Conservation (phyloP, 2,113 vertebrate genomes). For the Calyptommatus sinebrachiatus region DNA sequence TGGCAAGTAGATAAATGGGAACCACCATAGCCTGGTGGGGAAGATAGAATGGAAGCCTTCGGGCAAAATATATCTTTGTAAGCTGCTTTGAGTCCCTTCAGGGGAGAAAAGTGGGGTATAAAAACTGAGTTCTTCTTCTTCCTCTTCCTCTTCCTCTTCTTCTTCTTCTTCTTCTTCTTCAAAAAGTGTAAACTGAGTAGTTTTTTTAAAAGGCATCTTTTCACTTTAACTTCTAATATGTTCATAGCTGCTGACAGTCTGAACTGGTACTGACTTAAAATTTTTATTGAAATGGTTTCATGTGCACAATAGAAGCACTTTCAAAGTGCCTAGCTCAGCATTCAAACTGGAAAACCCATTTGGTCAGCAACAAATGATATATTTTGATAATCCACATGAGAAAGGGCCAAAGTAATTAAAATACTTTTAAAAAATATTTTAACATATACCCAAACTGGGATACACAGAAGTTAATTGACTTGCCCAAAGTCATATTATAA, state of each 20-base stretch:
- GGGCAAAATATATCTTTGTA: too few species aligned
- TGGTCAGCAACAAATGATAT: neutral
- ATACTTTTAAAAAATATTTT: neutral
- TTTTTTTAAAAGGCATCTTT: neutral
- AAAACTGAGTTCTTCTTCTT: too few species aligned
- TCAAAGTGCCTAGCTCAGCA: neutral
- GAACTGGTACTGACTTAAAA: neutral
- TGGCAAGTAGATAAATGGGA: too few species aligned
- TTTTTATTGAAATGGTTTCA: neutral
- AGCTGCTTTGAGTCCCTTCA: too few species aligned
- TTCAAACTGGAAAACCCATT: neutral
- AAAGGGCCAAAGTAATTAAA: neutral
- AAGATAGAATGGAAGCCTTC: too few species aligned
- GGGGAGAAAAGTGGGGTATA: too few species aligned
- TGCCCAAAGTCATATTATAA: neutral
- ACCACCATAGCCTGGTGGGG: too few species aligned
- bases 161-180: too few species aligned
- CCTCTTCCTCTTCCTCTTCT: too few species aligned
- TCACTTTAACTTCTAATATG: slow-evolving; percentile 17
- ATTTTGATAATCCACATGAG: neutral
- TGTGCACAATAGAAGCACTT: slow-evolving; percentile 6
- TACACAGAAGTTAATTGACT: neutral
- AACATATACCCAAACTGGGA: slow-evolving; percentile 3
- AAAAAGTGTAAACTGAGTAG: neutral
- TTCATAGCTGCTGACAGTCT: slow-evolving; percentile 11